Conservation (phyloP, 2,797 vertebrate genomes). For the Enteromius trimaculatus region DNA sequence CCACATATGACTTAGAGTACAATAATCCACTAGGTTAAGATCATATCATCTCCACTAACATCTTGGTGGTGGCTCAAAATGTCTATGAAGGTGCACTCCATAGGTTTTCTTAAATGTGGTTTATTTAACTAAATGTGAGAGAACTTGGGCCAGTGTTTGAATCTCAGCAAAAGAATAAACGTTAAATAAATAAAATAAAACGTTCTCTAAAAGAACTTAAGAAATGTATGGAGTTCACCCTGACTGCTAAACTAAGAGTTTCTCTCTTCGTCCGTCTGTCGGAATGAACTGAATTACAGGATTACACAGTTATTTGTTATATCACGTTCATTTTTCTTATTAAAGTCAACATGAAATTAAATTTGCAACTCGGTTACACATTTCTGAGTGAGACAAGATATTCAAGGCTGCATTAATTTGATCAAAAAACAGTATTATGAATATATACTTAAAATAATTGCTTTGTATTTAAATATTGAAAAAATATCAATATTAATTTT, state of each 20-base stretch:
- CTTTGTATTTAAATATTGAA: too few species aligned
- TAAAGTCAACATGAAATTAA: constrained; percentile 15
- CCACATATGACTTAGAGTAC: constrained; percentile 45
- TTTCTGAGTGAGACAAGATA: neutral
- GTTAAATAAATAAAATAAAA: too few species aligned
- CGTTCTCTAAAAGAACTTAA: neutral
- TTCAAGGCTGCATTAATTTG: neutral
- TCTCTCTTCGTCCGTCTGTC: constrained; percentile 46
- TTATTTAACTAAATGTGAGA: neutral
- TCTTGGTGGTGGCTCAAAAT: constrained; percentile 52
- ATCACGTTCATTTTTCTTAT: neutral
- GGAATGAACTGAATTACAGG: constrained; percentile 1
- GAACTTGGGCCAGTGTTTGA: constrained; percentile 20
- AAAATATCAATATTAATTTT: neutral
- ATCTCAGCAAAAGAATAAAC: constrained; percentile 24
- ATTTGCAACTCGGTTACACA: neutral
- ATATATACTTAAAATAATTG: too few species aligned
- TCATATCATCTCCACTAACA: constrained; percentile 52
- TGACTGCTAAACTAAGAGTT: constrained; percentile 17
- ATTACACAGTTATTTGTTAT: neutral
- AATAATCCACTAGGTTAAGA: constrained; percentile 46
- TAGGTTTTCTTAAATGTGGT: constrained; percentile 25
- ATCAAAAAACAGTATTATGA: too few species aligned
- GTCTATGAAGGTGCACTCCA: constrained; percentile 28
- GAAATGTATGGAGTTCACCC: constrained; percentile 33